A percentile compares a stretch with the other conserved stretches of the same genome.
phyloP scores from a whole-genome alignment of 2,888 invertebrate genomes.

The Sacculina carcini region DNA sequence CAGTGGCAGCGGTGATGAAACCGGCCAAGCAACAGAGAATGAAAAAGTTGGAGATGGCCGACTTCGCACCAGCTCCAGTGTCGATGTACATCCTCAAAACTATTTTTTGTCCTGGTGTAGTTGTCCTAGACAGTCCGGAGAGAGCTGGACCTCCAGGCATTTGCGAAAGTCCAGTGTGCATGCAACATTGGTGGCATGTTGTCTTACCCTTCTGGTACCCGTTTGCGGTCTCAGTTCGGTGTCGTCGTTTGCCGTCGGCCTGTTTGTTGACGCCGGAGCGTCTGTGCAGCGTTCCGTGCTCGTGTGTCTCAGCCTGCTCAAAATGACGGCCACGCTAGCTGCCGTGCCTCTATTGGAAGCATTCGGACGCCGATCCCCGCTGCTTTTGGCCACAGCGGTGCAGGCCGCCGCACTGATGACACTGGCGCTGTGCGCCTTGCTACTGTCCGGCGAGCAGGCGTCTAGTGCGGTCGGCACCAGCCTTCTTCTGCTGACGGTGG shows the following conservation, averaged over 20 bases:
- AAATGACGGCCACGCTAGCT: not conserved
- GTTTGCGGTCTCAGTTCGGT: not conserved
- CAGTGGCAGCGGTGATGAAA: not conserved
- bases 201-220: not conserved
- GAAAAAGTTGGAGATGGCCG: no score
- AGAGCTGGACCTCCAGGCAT: not conserved
- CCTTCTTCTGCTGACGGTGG: not conserved
- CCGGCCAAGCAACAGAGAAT: no score
- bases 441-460: not conserved
- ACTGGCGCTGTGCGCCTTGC: constrained; percentile 1
- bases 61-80: no score
- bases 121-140: no score
- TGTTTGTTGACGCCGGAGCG: not conserved
- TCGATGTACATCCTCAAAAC: no score
- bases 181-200: not conserved
- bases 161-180: not conserved
- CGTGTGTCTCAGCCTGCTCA: not conserved
- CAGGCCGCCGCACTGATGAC: not conserved
- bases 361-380: not conserved
- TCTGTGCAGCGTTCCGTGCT: not conserved
- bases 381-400: not conserved
- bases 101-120: no score
- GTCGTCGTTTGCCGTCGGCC: not conserved
- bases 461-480: not conserved
- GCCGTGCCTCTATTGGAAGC: not conserved